These are phyloP conservation scores for Phyllostomus discolor DNA, from an alignment of 2,113 vertebrate species.

Conservation along the genomic window DNA sequence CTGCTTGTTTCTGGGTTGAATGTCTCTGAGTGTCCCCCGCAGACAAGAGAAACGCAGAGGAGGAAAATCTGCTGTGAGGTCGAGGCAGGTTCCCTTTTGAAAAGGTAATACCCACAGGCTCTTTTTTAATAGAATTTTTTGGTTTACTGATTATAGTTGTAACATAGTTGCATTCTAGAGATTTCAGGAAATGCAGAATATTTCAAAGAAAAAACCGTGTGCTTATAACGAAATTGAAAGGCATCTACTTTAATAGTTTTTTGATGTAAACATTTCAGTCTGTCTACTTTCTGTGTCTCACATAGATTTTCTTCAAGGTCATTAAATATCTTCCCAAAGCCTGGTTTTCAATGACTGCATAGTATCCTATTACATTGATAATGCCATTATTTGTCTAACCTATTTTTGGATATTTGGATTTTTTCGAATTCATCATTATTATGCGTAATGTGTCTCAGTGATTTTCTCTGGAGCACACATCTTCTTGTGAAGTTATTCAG, in stretches of 20 bases:
- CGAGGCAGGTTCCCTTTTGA: neutral
- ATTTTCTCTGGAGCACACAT: neutral
- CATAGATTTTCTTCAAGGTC: neutral
- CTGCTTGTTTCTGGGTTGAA: neutral
- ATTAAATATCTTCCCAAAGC: neutral
- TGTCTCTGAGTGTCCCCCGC: neutral
- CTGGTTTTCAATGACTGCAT: neutral
- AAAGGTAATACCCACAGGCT: neutral
- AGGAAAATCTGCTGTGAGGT: neutral
- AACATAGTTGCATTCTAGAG: neutral
- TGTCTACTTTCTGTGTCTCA: neutral
- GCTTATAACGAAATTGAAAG: neutral
- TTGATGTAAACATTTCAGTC: neutral
- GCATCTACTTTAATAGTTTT: neutral
- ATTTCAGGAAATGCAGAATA: neutral
- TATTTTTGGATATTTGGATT: neutral
- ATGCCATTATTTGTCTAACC: neutral
- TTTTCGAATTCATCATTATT: neutral
- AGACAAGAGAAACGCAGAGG: neutral
- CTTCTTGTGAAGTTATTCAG: neutral
- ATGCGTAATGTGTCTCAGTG: neutral
- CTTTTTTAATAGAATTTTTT: neutral
- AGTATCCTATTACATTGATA: neutral
- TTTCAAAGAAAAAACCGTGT: neutral
- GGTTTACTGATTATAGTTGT: neutral